Conservation (phyloP, 2,113 vertebrate species). For the Stegastes partitus region DNA sequence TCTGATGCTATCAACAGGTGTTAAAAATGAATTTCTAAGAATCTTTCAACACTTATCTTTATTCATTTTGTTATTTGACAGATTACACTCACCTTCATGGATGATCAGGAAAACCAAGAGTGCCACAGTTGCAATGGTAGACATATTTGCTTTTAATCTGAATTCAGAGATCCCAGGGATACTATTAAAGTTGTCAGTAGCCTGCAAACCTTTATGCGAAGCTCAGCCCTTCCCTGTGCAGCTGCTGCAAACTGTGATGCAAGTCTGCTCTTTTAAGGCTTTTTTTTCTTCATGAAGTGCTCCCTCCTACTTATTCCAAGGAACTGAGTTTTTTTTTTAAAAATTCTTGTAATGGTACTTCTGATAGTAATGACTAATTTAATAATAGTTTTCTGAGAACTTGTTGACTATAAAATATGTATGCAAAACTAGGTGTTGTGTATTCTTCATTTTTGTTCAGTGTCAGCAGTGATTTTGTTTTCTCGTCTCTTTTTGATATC, state of each 20-base stretch:
- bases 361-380: too few relatives aligned
- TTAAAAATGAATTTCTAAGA: background rate
- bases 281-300: background rate
- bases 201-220: background rate
- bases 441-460: too few relatives aligned
- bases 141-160: constrained; percentile 30
- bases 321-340: background rate
- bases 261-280: background rate
- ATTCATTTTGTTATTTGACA: background rate
- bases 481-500: too few relatives aligned
- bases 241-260: constrained; percentile 4
- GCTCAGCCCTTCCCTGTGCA: background rate
- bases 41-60: background rate
- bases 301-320: constrained; percentile 18
- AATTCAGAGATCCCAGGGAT: background rate
- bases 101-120: constrained; percentile 68
- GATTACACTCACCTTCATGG: constrained; percentile 80
- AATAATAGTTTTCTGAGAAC: too few relatives aligned
- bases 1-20: background rate
- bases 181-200: background rate
- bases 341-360: background rate
- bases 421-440: too few relatives aligned
- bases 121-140: constrained; percentile 29
- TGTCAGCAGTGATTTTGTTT: too few relatives aligned
- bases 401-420: too few relatives aligned